These are phyloP conservation scores for Cheirogaleus medius DNA, from an alignment of 2,113 vertebrate genomes.

Conservation along the genomic window DNA sequence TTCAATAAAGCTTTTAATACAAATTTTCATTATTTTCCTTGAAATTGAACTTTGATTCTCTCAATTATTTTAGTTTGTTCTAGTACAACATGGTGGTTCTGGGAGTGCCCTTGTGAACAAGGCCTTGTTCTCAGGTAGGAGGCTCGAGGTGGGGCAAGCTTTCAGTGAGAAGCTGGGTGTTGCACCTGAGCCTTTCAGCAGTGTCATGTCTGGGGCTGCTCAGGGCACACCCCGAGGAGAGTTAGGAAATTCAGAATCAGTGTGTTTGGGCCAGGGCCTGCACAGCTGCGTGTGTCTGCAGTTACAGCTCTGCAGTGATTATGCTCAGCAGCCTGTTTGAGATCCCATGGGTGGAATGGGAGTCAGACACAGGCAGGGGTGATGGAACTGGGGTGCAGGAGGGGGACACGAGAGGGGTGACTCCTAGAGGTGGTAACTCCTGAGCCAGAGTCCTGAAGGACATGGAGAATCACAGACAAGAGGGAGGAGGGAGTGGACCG, in stretches of 20 bases:
- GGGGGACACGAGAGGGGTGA: neutral
- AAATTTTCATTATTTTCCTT: neutral
- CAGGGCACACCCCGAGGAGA: neutral
- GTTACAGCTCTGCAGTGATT: too few relatives aligned
- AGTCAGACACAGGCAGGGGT: neutral
- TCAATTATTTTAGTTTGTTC: neutral
- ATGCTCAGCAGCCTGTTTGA: neutral
- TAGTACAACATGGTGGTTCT: neutral
- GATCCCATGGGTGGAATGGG: neutral
- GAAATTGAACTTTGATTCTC: neutral
- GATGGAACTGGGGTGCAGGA: neutral
- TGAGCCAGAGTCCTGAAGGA: neutral
- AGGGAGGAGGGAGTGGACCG: neutral
- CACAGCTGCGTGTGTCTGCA: neutral
- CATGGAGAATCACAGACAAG: neutral
- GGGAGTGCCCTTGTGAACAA: neutral
- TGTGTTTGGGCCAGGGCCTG: neutral
- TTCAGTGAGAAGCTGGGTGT: neutral
- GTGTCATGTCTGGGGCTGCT: neutral
- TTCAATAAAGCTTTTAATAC: neutral
- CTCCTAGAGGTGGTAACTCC: neutral
- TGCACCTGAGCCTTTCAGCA: neutral
- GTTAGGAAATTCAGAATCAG: neutral
- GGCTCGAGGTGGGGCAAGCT: neutral
- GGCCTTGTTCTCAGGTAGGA: rapidly evolving